Evolutionary conservation across 2,113 vertebrate species (phyloP).

Genomic region (Drymodes brunneopygia): DNA sequence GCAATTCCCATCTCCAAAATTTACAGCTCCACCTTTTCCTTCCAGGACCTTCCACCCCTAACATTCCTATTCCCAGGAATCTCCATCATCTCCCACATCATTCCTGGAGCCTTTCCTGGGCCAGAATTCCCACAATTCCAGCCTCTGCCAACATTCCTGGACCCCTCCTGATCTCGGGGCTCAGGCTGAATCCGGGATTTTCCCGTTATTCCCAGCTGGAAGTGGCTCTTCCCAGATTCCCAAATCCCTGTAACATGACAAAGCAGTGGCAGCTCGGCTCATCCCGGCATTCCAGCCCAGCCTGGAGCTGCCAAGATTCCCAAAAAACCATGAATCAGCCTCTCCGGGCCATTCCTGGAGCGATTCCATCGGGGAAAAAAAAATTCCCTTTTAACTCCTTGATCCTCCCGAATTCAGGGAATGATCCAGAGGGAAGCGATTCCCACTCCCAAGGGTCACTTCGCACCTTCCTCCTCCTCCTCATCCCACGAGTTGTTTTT

Average conservation of each 20-base stretch:
- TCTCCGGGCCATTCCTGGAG: neutral
- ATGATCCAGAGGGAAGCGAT: neutral
- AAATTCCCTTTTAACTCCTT: accelerated
- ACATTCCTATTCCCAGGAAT: neutral
- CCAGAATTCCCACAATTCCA: neutral
- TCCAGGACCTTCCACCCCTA: neutral
- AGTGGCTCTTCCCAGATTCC: neutral
- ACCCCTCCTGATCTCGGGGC: neutral
- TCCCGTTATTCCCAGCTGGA: neutral
- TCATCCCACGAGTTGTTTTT: neutral
- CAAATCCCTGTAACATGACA: neutral
- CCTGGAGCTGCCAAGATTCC: neutral
- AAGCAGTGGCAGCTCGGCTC: neutral
- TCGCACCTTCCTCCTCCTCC: neutral
- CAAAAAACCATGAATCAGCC: neutral
- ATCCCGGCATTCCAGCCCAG: neutral
- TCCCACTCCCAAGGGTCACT: neutral
- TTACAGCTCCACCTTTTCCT: neutral
- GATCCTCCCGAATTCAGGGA: neutral
- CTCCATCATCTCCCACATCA: too few relatives aligned
- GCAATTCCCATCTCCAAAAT: neutral
- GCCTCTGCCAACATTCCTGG: neutral
- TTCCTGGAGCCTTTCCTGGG: neutral
- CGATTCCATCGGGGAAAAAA: neutral
- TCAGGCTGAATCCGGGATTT: neutral